These are phyloP conservation scores for Globicephala melas DNA, from an alignment of 2,113 vertebrate genomes.

Conservation along the genomic window DNA sequence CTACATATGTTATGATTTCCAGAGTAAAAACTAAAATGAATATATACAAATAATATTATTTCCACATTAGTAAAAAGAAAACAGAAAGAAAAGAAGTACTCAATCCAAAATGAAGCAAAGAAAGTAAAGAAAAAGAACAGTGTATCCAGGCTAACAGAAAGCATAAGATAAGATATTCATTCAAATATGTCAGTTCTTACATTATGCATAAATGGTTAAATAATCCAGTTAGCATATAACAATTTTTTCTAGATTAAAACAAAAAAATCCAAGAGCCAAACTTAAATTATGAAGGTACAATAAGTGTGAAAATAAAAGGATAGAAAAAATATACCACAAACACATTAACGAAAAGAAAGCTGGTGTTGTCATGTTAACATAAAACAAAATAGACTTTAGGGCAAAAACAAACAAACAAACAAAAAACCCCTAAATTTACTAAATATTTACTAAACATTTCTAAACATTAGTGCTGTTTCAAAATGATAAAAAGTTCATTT, in stretches of 20 bases:
- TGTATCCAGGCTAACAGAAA: neutral
- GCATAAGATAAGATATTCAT: neutral
- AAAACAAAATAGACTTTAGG: neutral
- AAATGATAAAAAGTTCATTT: neutral
- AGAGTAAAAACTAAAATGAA: neutral
- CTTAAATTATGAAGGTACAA: neutral
- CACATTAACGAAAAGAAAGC: neutral
- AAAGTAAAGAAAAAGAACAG: neutral
- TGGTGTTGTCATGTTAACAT: neutral
- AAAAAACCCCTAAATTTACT: neutral
- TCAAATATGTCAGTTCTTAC: neutral
- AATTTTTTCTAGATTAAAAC: neutral
- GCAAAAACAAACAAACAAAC: neutral
- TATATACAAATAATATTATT: neutral
- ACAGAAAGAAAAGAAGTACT: neutral
- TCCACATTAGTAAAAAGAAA: neutral
- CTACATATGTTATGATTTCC: neutral
- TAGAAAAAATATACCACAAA: neutral
- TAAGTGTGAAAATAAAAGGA: neutral
- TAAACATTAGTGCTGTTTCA: neutral
- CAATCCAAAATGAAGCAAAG: neutral
- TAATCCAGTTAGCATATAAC: neutral
- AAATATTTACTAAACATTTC: neutral
- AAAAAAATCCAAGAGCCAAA: neutral
- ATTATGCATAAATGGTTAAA: neutral